Conservation (phyloP, 2,888 invertebrate genomes). For the Zootermopsis nevadensis region DNA sequence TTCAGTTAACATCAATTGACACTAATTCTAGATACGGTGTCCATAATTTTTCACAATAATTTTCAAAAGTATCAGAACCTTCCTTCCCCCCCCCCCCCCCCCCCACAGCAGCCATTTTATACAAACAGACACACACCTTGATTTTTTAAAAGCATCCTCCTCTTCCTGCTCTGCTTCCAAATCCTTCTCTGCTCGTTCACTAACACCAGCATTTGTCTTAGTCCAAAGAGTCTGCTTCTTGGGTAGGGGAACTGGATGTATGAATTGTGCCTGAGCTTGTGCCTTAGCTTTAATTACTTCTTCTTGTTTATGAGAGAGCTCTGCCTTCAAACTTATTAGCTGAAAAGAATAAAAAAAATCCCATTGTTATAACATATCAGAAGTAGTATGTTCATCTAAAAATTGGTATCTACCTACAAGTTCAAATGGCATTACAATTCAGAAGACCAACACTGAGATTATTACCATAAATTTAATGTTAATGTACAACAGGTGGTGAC, state of each 20-base stretch:
- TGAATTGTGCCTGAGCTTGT: conserved; percentile 57
- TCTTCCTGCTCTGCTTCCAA: conserved; percentile 62
- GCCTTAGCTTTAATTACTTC: conserved; percentile 76
- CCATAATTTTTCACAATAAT: neutral
- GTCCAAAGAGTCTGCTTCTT: conserved; percentile 65
- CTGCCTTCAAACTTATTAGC: conserved; percentile 89
- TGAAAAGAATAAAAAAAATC: conserved; percentile 58
- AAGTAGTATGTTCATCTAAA: neutral
- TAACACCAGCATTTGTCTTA: conserved; percentile 60
- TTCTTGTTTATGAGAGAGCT: conserved; percentile 86
- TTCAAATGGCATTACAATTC: too few relatives aligned
- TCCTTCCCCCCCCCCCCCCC: neutral
- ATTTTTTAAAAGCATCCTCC: conserved; percentile 59
- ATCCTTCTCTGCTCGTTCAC: conserved; percentile 59
- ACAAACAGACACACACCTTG: conserved; percentile 57
- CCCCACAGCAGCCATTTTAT: neutral
- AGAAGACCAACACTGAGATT: neutral
- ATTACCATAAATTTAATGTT: neutral
- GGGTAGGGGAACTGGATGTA: conserved; percentile 63
- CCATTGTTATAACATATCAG: neutral
- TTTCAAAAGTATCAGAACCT: neutral
- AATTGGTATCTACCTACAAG: neutral
- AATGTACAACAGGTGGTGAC: too few relatives aligned
- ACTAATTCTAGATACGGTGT: neutral
- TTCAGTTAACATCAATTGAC: too few relatives aligned